phyloP scores from a whole-genome alignment of 2,888 invertebrate genomes.

The Chalcosyrphus nemorum region DNA sequence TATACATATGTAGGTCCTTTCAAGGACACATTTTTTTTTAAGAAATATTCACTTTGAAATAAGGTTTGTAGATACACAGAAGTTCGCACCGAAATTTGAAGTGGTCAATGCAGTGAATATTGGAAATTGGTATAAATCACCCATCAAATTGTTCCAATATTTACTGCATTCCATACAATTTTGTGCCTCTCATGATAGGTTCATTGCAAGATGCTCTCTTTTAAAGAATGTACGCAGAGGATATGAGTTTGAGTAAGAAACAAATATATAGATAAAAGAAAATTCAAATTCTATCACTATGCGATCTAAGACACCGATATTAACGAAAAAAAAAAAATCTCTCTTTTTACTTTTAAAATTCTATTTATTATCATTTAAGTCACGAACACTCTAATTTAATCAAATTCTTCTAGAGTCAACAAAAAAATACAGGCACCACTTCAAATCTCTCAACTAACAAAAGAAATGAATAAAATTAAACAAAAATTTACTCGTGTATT shows the following conservation, averaged over 20 bases:
- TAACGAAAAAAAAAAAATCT: too few relatives aligned
- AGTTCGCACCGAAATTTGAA: slow-evolving; percentile 46
- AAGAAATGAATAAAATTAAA: slow-evolving; percentile 10
- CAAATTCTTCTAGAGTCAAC: neutral
- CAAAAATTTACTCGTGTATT: neutral
- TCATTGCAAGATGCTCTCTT: neutral
- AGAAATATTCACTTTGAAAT: slow-evolving; percentile 4
- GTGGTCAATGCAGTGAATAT: slow-evolving; percentile 49
- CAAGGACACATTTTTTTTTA: too few relatives aligned
- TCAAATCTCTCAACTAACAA: slow-evolving; percentile 56
- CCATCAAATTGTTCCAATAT: neutral
- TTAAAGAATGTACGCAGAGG: neutral
- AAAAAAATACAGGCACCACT: slow-evolving; percentile 62
- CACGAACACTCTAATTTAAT: slow-evolving; percentile 10
- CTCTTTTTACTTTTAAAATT: neutral
- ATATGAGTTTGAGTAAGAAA: neutral
- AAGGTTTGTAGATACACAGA: neutral
- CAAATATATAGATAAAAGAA: neutral
- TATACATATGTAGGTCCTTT: neutral
- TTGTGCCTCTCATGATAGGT: neutral
- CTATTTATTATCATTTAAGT: neutral
- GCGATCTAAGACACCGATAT: slow-evolving; percentile 25
- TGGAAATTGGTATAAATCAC: neutral
- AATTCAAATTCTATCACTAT: slow-evolving; percentile 1
- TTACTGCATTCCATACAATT: slow-evolving; percentile 5